These are phyloP conservation scores for Luehdorfia chinensis DNA, from an alignment of 1,140 invertebrate species.

Conservation along the genomic window DNA sequence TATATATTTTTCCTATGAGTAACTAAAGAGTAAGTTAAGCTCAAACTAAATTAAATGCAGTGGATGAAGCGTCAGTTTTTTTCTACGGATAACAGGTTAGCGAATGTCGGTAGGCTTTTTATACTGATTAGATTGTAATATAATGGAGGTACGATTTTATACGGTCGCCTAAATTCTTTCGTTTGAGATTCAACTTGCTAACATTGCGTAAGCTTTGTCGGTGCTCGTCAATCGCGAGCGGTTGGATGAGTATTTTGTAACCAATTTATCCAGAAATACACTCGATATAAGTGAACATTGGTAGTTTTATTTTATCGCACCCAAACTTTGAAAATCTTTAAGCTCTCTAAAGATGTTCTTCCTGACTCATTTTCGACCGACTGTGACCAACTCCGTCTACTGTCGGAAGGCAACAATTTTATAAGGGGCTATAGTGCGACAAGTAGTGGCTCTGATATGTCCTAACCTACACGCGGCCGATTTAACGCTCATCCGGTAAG, in stretches of 20 bases:
- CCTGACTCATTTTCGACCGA: too few species aligned
- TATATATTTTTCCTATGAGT: constrained; percentile 70
- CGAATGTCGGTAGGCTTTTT: constrained; percentile 62
- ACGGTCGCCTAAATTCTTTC: constrained; percentile 49
- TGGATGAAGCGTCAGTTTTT: constrained; percentile 7
- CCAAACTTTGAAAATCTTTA: neutral
- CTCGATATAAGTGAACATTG: constrained; percentile 73
- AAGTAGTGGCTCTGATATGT: too few species aligned
- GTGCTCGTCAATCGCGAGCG: constrained; percentile 34
- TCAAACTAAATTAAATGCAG: constrained; percentile 65
- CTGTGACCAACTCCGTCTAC: too few species aligned
- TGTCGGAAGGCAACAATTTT: too few species aligned
- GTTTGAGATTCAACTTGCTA: constrained; percentile 59
- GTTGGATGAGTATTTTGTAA: constrained; percentile 73
- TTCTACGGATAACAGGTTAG: constrained; percentile 31
- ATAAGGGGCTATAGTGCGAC: too few species aligned
- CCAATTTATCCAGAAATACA: constrained; percentile 75
- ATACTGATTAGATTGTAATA: constrained; percentile 62
- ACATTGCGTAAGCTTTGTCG: constrained; percentile 55
- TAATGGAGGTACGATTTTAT: constrained; percentile 48
- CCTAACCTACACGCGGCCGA: too few species aligned
- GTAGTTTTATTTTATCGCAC: constrained; percentile 52
- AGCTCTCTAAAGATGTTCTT: neutral
- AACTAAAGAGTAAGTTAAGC: constrained; percentile 71
- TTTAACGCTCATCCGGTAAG: too few species aligned